Evolutionary conservation across 2,888 invertebrate species (phyloP), one percentile per base, ranked within the genome.

Genomic region (Lycophotia porphyrea): DNA sequence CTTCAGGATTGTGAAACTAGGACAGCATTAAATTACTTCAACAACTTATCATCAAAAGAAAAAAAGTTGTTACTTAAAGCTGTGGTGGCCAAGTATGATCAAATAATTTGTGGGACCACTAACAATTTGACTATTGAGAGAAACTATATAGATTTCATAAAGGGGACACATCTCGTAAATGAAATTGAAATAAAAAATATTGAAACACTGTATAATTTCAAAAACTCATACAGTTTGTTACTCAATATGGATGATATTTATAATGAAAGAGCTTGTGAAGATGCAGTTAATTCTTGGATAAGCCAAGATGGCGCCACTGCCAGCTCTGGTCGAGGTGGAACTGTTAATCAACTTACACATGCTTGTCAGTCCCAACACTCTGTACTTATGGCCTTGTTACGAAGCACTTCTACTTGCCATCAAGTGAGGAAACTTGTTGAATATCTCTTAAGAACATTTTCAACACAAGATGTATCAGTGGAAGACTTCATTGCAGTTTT

Each of bases 121-220:
- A 88, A 81, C 76, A 90, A 92, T 85, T 85, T 89, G 31, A 84
- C 82, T 31, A 84, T 94, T 66, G 96, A 96, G 91, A 92, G 93
- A 85, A 96, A 95, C 86, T 96, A 95, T 80, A 90, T 96, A 64
- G 96, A 96, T 88, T 96, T 96, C 76, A 88, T 96, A 52, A 96
- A 96, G 86, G 95, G 95, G 13, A 93, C 94, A 27, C 87, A 91
- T 69, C 86, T 92, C 66, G 80, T 96, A 47, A 90, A 91, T 85
- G 85, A 90, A 42, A 89, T 89, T 78, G 91, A 95, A 88, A 90
- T 94, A 21, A 89, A 83, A 66, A 90, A 92, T 78, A 85, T 96
- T 78, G 94, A 95, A 90, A 94, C 92, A 71, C 84, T 96, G 78
- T 96, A 96, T 83, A 92, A 95, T 81, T 92, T 95, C 44, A 96